These are phyloP conservation scores for Operophtera brumata DNA, from an alignment of 2,888 invertebrate genomes.

Conservation along the genomic window DNA sequence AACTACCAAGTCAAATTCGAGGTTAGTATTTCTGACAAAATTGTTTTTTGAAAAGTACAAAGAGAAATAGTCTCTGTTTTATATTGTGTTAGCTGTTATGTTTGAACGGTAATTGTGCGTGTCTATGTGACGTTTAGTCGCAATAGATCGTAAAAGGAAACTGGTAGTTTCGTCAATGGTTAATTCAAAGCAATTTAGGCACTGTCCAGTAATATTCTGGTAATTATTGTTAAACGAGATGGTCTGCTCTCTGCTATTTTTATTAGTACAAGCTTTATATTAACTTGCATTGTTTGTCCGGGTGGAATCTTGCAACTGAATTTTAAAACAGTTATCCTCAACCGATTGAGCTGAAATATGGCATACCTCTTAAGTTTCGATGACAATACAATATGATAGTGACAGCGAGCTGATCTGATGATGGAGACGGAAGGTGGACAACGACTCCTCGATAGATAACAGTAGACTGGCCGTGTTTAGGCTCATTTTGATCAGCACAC, in stretches of 20 bases:
- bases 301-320: too few relatives aligned
- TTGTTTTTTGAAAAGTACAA: conserved; percentile 13
- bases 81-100: conserved; percentile 5
- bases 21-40: conserved; percentile 52
- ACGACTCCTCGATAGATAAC: too few relatives aligned
- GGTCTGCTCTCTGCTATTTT: conserved; percentile 1
- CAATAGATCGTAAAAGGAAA: conserved; percentile 27
- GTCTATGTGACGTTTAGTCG: conserved; percentile 10
- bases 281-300: too few relatives aligned
- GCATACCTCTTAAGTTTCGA: too few relatives aligned
- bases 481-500: too few relatives aligned
- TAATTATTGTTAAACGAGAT: conserved; percentile 19
- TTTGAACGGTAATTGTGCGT: conserved; percentile 2
- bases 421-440: too few relatives aligned
- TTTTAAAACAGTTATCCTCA: too few relatives aligned
- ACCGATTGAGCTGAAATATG: too few relatives aligned
- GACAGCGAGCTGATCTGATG: too few relatives aligned
- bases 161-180: conserved; percentile 29
- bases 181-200: conserved; percentile 26
- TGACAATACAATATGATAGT: too few relatives aligned
- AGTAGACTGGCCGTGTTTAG: too few relatives aligned
- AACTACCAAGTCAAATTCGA: conserved; percentile 67
- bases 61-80: conserved; percentile 14
- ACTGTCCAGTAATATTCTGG: conserved; percentile 19
- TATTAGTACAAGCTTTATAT: too few relatives aligned